These are phyloP conservation scores for Heliconius melpomene DNA, from an alignment of 1,140 invertebrate species.

Conservation along the genomic window DNA sequence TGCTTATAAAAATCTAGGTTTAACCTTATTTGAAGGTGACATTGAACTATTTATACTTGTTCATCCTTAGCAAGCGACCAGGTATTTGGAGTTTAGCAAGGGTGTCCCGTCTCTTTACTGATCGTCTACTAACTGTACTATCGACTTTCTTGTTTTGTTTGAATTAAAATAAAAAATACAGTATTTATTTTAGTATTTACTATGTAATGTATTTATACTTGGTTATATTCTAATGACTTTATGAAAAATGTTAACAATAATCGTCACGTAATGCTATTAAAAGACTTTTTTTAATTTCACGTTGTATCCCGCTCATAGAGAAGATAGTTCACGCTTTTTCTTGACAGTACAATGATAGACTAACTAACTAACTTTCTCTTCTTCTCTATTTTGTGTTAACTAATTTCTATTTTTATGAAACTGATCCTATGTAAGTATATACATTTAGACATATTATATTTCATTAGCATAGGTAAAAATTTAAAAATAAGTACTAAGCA, in stretches of 20 bases:
- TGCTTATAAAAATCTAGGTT: not conserved
- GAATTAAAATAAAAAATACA: not conserved
- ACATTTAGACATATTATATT: too few relatives aligned
- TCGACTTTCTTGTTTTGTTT: constrained; percentile 19
- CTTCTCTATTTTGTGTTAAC: too few relatives aligned
- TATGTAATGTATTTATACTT: not conserved
- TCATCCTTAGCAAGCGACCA: not conserved
- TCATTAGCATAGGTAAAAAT: not conserved
- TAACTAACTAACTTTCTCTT: too few relatives aligned
- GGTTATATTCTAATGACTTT: too few relatives aligned
- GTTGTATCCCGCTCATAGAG: too few relatives aligned
- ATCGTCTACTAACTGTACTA: constrained; percentile 18
- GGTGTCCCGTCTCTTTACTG: not conserved
- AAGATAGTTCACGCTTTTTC: too few relatives aligned
- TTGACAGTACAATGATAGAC: too few relatives aligned
- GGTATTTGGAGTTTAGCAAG: not conserved
- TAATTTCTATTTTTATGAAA: too few relatives aligned
- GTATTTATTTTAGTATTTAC: not conserved
- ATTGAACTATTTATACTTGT: not conserved
- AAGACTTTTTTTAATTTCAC: too few relatives aligned
- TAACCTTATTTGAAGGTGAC: constrained; percentile 1
- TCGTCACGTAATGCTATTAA: too few relatives aligned
- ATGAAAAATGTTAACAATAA: too few relatives aligned
- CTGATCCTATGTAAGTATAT: too few relatives aligned
- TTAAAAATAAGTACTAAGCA: not conserved